These are phyloP conservation scores for Plebejus anna DNA, from an alignment of 2,888 invertebrate genomes.

Conservation along the genomic window DNA sequence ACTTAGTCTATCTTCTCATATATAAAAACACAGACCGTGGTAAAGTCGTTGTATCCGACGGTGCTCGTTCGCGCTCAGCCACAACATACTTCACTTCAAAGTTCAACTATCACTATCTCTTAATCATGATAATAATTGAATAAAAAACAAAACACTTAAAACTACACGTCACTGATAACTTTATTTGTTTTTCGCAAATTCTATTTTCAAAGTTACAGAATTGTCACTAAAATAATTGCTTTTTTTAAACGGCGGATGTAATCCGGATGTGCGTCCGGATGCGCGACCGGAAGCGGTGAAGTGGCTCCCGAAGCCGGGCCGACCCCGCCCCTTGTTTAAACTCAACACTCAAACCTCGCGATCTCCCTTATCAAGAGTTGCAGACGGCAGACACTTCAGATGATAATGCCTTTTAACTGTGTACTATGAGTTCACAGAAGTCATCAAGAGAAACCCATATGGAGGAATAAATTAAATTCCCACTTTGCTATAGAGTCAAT, in stretches of 20 bases:
- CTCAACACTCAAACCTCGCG: constrained; percentile 24
- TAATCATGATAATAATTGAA: not conserved
- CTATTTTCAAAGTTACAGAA: not conserved
- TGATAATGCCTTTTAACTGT: not conserved
- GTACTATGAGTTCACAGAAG: not conserved
- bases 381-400: not conserved
- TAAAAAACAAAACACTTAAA: not conserved
- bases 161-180: not conserved
- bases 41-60: constrained; percentile 66
- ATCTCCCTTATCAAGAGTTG: constrained; percentile 11
- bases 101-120: not conserved
- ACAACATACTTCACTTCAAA: constrained; percentile 54
- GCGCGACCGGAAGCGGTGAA: constrained; percentile 64
- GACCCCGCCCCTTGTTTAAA: constrained; percentile 36
- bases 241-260: not conserved
- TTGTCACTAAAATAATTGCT: not conserved
- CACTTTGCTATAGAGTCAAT: no score
- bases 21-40: constrained; percentile 48
- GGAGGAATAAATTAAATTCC: no score
- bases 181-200: not conserved
- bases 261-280: constrained; percentile 65
- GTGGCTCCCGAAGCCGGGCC: constrained; percentile 44
- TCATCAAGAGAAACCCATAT: not conserved
- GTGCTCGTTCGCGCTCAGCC: constrained; percentile 62
- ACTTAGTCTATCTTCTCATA: not conserved